Base-by-base conservation (phyloP, 2,113 vertebrate genomes). In the Nibea albiflora region DNA sequence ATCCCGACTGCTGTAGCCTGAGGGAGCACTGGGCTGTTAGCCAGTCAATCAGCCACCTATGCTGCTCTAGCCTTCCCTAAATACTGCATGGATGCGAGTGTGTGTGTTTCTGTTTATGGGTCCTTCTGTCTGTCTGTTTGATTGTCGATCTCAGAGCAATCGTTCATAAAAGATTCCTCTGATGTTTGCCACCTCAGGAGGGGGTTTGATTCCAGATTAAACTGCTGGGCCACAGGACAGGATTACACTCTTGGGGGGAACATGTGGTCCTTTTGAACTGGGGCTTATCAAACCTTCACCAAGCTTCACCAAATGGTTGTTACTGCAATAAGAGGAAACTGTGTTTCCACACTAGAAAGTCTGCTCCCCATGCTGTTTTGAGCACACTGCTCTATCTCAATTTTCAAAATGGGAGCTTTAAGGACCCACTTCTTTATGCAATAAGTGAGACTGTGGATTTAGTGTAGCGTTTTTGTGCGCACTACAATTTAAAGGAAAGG, bases 211-310 rank as follows among this genome's bases (percentile, higher is more conserved):
- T 90, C 72, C 62, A 84, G 86, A 88, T 90, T 88, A 78, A 78
- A 81, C 81, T 64, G 49, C 65, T n/a, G 47, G 71, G 80, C 76
- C 46, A 31, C 75, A 66, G 77, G 85, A 84, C 74, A 47, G 89
- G 83, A 90, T 91, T 85, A 89, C 84, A 52, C 85, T 57, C 68
- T 76, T 68, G 88, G 86, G 65, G 89, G 83, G 87, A 87, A 86
- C 85, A 89, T 90, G 82, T 85, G 88, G 75, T 54, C 24, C 73
- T 68, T 90, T 92, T 90, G 81, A 90, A 80, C 81, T 64, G 28
- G 28, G 71, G 26, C 88, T 87, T 85, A 80, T 71, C 35, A 64
- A 78, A 76, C 52, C 62, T 68, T 85, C 11, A 3, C 16, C 80
- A 54, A 80, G 47, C 6, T 88, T 44, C 35, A 31, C 28, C 8